Base-by-base conservation (phyloP, 1,140 invertebrate genomes). In the Druon quercuslanigerum region DNA sequence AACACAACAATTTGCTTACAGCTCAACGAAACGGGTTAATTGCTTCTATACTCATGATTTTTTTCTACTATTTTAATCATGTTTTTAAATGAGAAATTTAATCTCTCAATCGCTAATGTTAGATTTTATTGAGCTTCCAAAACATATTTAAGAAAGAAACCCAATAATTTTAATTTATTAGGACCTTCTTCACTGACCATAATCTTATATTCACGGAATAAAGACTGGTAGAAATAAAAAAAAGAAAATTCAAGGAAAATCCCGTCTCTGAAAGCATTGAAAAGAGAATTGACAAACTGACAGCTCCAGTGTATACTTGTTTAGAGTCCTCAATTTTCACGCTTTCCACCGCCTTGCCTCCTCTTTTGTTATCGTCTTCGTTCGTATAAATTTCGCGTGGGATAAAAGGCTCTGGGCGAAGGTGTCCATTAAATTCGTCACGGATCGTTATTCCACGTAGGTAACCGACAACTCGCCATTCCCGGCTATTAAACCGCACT, bases 381-480 rank as follows among this genome's bases (percentile, higher is more conserved):
- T 66, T 66, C 20, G 60, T 40, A 20, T 66, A 66, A 56, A 54
- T 51, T 71, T 56, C 51, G 74, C 74, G 66, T 71, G 76, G 52
- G 40, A 40, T 77, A 66, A 77, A 72, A 77, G 71, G 19, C 72
- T 66, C n/a, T 54, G 12, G 72, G 57, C 50, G 25, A 40, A 33
- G 46, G 71, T 66, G 19, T 76, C 76, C 77, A 76, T 81, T 74
- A 75, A 78, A 81, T 73, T 78, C 74, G 75, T 77, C 77, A 73
- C 56, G 72, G 54, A 78, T 78, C 79, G 79, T 81, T 78, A 74
- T 72, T 20, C 56, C n/a, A n/a, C 71, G 76, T 72, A 76, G 75
- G 57, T 60, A 51, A 40, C 56, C 60, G 51, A 33, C 51, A 66
- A 51, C 70, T 51, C 16, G 13, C 25, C 66, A 16, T 76, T 72